Percentiles rank a stretch among this genome's conserved stretches.
These are phyloP conservation scores for Epirrhoe alternata DNA, from an alignment of 2,888 invertebrate genomes.

Conservation along the genomic window DNA sequence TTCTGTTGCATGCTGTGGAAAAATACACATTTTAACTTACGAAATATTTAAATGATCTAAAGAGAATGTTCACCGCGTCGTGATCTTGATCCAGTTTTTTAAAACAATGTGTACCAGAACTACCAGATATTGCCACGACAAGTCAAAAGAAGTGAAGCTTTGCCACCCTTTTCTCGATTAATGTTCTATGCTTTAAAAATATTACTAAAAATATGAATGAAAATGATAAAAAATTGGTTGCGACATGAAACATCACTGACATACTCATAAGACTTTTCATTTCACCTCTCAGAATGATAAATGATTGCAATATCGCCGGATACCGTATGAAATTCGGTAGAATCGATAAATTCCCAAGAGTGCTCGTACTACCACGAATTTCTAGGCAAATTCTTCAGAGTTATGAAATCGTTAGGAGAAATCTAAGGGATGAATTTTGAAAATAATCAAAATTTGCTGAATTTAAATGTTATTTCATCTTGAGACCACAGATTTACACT, in stretches of 20 bases:
- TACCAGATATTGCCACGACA: no score
- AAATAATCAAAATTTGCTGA: neutral
- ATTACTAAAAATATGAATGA: slow-evolving; percentile 17
- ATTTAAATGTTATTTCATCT: neutral
- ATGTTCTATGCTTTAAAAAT: neutral
- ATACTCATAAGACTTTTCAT: slow-evolving; percentile 30
- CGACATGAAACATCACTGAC: slow-evolving; percentile 16
- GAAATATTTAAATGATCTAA: no score
- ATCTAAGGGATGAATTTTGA: neutral
- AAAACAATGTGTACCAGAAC: no score
- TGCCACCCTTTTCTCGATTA: no score
- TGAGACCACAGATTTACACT: no score
- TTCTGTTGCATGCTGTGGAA: slow-evolving; percentile 92
- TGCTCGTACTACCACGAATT: slow-evolving; percentile 18
- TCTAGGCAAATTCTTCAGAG: slow-evolving; percentile 3
- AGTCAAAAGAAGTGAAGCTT: no score
- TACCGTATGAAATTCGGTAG: slow-evolving; percentile 32
- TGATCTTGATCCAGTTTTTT: no score
- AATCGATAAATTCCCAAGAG: slow-evolving; percentile 33
- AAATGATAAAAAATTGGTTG: neutral
- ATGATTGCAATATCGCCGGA: slow-evolving; percentile 35
- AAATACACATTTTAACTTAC: slow-evolving; percentile 36
- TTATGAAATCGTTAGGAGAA: slow-evolving; percentile 7
- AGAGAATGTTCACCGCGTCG: no score
- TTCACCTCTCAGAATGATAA: slow-evolving; percentile 34